Evolutionary conservation across 2,888 invertebrate species (phyloP).

Genomic region (Amphipoea oculea): DNA sequence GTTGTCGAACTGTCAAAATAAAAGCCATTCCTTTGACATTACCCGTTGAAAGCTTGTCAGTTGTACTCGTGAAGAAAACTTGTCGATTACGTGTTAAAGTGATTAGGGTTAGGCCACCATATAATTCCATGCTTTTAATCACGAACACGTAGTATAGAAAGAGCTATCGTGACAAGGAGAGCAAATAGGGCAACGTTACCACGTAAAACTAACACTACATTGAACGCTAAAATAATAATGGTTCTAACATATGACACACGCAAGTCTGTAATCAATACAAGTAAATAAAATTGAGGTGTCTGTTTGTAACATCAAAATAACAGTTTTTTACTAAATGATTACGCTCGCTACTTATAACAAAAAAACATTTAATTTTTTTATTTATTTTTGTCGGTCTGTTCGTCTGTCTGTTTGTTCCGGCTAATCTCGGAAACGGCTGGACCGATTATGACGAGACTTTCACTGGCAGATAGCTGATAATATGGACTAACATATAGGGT

Average conservation of each 20-base stretch:
- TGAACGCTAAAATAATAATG: conserved; percentile 40
- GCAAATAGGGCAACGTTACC: conserved; percentile 18
- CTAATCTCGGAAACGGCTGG: too few species aligned
- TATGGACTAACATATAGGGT: too few species aligned
- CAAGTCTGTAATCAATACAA: conserved; percentile 8
- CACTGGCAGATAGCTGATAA: too few species aligned
- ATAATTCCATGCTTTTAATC: conserved; percentile 22
- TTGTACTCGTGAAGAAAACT: not conserved
- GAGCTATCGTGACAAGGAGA: conserved; percentile 24
- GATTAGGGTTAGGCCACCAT: conserved; percentile 10
- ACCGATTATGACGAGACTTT: too few species aligned
- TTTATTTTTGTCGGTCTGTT: too few species aligned
- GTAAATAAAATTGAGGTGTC: too few species aligned
- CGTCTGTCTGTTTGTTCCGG: too few species aligned
- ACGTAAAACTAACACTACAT: conserved; percentile 38
- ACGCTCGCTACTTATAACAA: too few species aligned
- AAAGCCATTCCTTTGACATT: not conserved
- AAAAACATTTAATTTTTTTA: too few species aligned
- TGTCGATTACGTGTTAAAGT: not conserved
- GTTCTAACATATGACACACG: conserved; percentile 26
- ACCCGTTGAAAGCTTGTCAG: not conserved
- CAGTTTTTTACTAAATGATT: not conserved
- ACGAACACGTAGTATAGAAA: not conserved
- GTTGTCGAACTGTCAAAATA: not conserved
- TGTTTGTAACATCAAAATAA: not conserved